phyloP scores from a whole-genome alignment of 2,113 vertebrate genomes.

The Brachyistius frenatus region DNA sequence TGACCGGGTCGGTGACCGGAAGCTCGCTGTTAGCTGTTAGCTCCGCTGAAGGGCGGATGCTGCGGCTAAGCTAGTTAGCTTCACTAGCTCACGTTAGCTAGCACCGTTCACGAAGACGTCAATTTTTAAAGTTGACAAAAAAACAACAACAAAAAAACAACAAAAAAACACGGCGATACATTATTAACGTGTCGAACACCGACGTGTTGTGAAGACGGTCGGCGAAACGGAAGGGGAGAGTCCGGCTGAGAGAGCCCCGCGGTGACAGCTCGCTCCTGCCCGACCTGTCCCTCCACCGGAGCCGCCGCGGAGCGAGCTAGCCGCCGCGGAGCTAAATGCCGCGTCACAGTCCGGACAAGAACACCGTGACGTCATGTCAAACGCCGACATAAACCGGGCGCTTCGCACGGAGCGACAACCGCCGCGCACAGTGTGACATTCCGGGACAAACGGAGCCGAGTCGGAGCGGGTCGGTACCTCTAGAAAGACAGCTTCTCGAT shows the following conservation, averaged over 20 bases:
- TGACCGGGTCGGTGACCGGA: no score
- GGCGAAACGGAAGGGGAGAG: no score
- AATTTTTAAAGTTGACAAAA: no score
- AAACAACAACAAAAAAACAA: no score
- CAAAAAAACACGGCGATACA: background rate
- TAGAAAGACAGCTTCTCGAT: conserved; percentile 77
- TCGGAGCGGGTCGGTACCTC: conserved; percentile 66
- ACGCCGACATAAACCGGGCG: background rate
- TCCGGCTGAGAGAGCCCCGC: background rate
- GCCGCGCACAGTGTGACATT: rapidly evolving
- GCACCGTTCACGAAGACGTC: no score
- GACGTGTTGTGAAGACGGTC: background rate
- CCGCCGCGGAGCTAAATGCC: conserved; percentile 72
- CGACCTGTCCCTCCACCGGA: conserved; percentile 4
- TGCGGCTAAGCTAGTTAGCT: conserved; percentile 28
- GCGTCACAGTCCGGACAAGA: conserved; percentile 73
- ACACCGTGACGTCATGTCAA: conserved; percentile 52
- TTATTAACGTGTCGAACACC: rapidly evolving
- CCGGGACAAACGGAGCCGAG: background rate
- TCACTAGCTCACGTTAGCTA: conserved; percentile 24
- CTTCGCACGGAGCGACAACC: background rate
- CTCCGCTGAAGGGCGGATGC: conserved; percentile 76
- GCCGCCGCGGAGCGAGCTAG: conserved; percentile 9
- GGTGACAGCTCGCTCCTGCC: background rate
- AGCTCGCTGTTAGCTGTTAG: background rate